Conservation (phyloP, 2,113 vertebrate genomes). For the Danio rerio region GRCz12tu NC_133184.1:38940501-38941000, state of each 20-base stretch:
- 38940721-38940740: conserved; percentile 63
- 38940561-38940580: neutral
- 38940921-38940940: conserved; percentile 65
- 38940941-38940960: conserved; percentile 53
- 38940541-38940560: neutral
- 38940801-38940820: conserved; percentile 67
- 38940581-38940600: neutral
- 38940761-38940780: conserved; percentile 71
- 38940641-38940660: neutral
- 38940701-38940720: conserved; percentile 41
- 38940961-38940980: neutral
- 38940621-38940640: neutral
- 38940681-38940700: conserved; percentile 11
- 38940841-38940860: conserved; percentile 63
- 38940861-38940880: conserved; percentile 63
- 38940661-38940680: neutral
- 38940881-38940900: conserved; percentile 60
- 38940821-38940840: conserved; percentile 54
- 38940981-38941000: neutral
- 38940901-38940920: conserved; percentile 51
- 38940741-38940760: conserved; percentile 68
- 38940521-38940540: neutral
- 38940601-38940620: neutral
- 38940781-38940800: conserved; percentile 63
- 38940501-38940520: neutral